phyloP scores from a whole-genome alignment of 2,888 invertebrate species.

The Idaea aversata region DNA sequence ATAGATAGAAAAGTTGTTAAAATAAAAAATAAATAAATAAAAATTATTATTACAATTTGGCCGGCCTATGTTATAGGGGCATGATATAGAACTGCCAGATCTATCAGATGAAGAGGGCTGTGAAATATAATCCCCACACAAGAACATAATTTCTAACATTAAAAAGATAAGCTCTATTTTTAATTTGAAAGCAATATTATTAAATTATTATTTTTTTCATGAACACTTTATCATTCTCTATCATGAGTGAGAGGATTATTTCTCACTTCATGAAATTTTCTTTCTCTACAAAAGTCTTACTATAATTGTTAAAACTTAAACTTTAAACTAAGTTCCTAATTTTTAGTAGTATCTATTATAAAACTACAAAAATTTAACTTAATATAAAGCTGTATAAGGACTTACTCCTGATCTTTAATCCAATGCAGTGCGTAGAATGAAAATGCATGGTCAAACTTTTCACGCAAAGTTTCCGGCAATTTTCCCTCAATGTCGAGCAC shows the following conservation, averaged over 20 bases:
- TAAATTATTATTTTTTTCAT: no score
- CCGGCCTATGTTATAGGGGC: no score
- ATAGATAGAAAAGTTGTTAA: no score
- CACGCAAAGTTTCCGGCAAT: constrained; percentile 68
- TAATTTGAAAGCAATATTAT: background rate
- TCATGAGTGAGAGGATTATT: background rate
- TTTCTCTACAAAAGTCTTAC: no score
- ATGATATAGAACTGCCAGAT: no score
- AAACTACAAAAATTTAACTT: constrained; percentile 6
- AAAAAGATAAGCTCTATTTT: background rate
- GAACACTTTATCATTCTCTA: no score
- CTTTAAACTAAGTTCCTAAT: no score
- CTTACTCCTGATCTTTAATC: constrained; percentile 86
- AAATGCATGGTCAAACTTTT: constrained; percentile 83
- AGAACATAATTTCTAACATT: background rate
- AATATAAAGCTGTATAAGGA: constrained; percentile 19
- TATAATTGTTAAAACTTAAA: background rate
- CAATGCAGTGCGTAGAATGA: constrained; percentile 91
- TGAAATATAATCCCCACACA: no score
- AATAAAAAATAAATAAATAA: no score
- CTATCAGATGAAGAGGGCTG: no score
- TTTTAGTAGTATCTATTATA: constrained; percentile 53
- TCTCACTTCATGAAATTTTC: background rate
- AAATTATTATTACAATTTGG: no score
- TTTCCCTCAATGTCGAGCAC: constrained; percentile 80